A percentile compares a stretch with the other conserved stretches of the same genome.
phyloP scores from a whole-genome alignment of 2,888 invertebrate genomes.

The Noctua pronuba region DNA sequence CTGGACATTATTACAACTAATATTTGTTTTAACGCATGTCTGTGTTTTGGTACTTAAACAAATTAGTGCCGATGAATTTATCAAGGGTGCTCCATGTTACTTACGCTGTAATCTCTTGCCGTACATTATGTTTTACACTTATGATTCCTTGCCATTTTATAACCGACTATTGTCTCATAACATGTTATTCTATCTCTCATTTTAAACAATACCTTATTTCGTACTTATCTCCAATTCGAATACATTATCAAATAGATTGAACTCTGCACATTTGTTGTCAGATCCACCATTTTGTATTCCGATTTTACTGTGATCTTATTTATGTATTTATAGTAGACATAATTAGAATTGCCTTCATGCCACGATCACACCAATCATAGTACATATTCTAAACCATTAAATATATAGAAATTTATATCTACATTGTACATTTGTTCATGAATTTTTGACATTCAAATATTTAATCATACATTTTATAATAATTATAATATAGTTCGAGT shows the following conservation, averaged over 20 bases:
- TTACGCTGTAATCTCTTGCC: slow-evolving; percentile 48
- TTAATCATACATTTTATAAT: slow-evolving; percentile 53
- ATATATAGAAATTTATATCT: slow-evolving; percentile 56
- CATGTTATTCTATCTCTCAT: slow-evolving; percentile 11
- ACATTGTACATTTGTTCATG: slow-evolving; percentile 52
- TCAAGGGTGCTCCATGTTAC: slow-evolving; percentile 21
- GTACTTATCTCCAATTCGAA: slow-evolving; percentile 24
- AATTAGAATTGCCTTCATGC: slow-evolving; percentile 64
- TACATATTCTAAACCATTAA: slow-evolving; percentile 51
- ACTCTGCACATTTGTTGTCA: slow-evolving; percentile 49
- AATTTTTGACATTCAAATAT: slow-evolving; percentile 61
- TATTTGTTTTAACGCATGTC: slow-evolving; percentile 35
- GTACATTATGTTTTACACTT: slow-evolving; percentile 30
- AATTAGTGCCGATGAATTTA: slow-evolving; percentile 33
- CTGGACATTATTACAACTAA: slow-evolving; percentile 26
- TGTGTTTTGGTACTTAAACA: slow-evolving; percentile 32
- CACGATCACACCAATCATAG: slow-evolving; percentile 66
- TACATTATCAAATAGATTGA: slow-evolving; percentile 15
- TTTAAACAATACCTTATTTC: not conserved
- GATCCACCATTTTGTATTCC: slow-evolving; percentile 62
- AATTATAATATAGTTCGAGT: slow-evolving; percentile 52
- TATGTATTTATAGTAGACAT: slow-evolving; percentile 62
- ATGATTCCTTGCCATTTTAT: slow-evolving; percentile 32
- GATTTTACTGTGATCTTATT: slow-evolving; percentile 67
- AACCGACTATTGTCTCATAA: not conserved